phyloP scores from a whole-genome alignment of 1,140 invertebrate genomes.

The Bombus superbus region DNA sequence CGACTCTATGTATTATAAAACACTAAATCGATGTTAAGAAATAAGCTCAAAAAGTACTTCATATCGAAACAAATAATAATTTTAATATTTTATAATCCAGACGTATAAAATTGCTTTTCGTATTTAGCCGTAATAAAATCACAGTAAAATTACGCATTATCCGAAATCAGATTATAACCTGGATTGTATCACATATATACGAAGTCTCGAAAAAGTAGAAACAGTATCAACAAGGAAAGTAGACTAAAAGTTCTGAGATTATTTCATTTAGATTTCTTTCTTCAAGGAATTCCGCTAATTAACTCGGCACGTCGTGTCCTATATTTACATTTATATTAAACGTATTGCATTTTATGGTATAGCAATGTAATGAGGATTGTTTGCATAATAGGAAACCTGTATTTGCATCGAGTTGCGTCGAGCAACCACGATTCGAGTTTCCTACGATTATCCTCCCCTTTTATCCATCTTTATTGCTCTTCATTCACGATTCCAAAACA shows the following conservation, averaged over 20 bases:
- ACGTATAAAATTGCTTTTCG: neutral
- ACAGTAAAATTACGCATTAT: neutral
- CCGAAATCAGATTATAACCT: no score
- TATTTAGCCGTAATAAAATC: neutral
- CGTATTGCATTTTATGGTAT: constrained; percentile 2
- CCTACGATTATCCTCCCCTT: neutral
- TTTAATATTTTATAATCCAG: no score
- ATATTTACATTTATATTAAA: constrained; percentile 50
- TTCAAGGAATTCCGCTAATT: constrained; percentile 12
- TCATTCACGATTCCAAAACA: neutral
- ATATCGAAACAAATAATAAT: no score
- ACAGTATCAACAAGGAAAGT: neutral
- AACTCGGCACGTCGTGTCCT: neutral
- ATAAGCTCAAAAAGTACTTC: no score
- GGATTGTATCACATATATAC: no score
- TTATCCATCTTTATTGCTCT: neutral
- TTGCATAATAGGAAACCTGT: constrained; percentile 29
- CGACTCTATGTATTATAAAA: no score
- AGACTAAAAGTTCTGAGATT: neutral
- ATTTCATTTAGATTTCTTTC: constrained; percentile 12
- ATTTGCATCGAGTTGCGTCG: constrained; percentile 21
- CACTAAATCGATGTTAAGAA: no score
- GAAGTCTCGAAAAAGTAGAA: neutral
- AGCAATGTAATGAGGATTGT: constrained; percentile 19
- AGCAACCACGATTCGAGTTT: neutral